phyloP scores from a whole-genome alignment of 2,888 invertebrate species.

The Thymelicus lineola region DNA sequence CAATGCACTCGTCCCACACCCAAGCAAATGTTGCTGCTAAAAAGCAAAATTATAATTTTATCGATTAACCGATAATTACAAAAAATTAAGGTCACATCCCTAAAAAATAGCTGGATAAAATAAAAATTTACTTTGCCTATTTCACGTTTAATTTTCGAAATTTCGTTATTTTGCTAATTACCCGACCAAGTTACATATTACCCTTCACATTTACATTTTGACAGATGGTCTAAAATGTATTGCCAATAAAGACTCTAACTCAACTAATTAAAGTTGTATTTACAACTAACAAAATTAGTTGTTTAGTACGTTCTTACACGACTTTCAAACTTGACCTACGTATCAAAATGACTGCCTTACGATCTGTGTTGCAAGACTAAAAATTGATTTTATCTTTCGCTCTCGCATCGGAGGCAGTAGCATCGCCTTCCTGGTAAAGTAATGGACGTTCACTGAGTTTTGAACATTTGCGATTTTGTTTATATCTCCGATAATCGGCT shows the following conservation, averaged over 20 bases:
- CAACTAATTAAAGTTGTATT: background rate
- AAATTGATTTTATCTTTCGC: slow-evolving; percentile 75
- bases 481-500: slow-evolving; percentile 81
- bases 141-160: slow-evolving; percentile 15
- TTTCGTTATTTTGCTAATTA: slow-evolving; percentile 49
- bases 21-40: slow-evolving; percentile 69
- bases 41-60: slow-evolving; percentile 37
- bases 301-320: slow-evolving; percentile 17
- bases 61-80: slow-evolving; percentile 29
- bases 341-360: slow-evolving; percentile 48
- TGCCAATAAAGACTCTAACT: slow-evolving; percentile 19
- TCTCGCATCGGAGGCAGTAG: slow-evolving; percentile 77
- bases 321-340: slow-evolving; percentile 32
- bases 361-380: slow-evolving; percentile 70
- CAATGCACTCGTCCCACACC: slow-evolving; percentile 69
- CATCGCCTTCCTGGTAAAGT: slow-evolving; percentile 74
- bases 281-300: background rate
- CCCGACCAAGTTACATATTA: slow-evolving; percentile 48
- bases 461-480: slow-evolving; percentile 77
- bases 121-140: slow-evolving; percentile 20
- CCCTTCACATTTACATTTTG: slow-evolving; percentile 15
- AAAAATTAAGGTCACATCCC: slow-evolving; percentile 35
- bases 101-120: slow-evolving; percentile 9
- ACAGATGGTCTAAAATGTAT: background rate
- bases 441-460: slow-evolving; percentile 80